Evolutionary conservation across 1,140 invertebrate species (phyloP), one percentile per base, ranked within the genome.

Genomic region (Drosophila bocqueti): DNA sequence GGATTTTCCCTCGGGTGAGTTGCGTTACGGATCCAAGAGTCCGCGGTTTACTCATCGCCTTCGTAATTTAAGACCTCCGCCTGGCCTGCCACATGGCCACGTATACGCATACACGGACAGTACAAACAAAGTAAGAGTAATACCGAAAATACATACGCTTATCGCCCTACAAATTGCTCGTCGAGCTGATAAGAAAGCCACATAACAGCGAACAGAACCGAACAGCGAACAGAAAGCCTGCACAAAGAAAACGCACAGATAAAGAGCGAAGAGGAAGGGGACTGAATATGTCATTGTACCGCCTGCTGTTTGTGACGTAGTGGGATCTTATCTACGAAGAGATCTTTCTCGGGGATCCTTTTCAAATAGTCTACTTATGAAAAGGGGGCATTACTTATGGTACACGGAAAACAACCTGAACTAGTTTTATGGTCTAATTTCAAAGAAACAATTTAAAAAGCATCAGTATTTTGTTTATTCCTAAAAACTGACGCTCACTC

Each of bases 101-200:
- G 76, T 66, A 68, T 46, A 65, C 59, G 45, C 46, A 49, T 31
- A 57, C 73, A 76, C 46, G 16, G 63, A 18, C 63, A 63, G 58
- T 74, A 67, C 77, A 81, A 69, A 67, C 62, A 78, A 57, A 57
- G 79, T 52, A 62, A 62, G 75, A 86, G 79, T 86, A 86, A 86
- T 79, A 78, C 82, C 82, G 57, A 82, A 86, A 85, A 86, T 86
- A 86, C 80, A 89, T 83, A 77, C 68, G 76, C 84, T 86, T 86
- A 86, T 86, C 83, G 73, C 80, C 58, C 21, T 31, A 83, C 74
- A 81, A 77, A 76, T 68, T 65, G 50, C 79, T 84, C 64, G 38
- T 40, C 50, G 71, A 47, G 34, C 83, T 86, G 83, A 86, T 86
- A 86, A 86, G 77, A 67, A 59, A 50, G 75, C 75, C 75, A 75